phyloP scores from a whole-genome alignment of 1,140 invertebrate species.

The Drosophila ficusphila region DNA sequence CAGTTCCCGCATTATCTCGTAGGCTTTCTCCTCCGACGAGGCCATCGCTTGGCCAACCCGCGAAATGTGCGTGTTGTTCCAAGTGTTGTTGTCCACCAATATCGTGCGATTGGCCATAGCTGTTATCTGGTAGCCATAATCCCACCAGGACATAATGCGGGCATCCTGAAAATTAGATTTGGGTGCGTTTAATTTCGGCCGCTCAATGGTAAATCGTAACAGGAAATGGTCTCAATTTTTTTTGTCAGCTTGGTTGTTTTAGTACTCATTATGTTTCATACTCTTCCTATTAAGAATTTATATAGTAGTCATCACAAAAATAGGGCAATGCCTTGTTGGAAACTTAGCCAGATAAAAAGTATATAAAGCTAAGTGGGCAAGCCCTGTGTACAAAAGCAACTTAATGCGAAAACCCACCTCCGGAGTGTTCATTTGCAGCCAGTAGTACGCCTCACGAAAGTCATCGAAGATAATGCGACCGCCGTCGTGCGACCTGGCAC shows the following conservation, averaged over 20 bases:
- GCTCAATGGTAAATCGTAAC: not conserved
- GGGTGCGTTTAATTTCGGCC: not conserved
- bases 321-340: not conserved
- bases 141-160: constrained; percentile 99
- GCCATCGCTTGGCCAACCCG: constrained; percentile 99
- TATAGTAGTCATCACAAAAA: constrained; percentile 60
- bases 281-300: constrained; percentile 77
- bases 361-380: not conserved
- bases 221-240: not conserved
- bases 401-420: constrained; percentile 85
- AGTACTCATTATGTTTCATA: constrained; percentile 83
- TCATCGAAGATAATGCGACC: constrained; percentile 98
- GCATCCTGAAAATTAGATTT: constrained; percentile 88
- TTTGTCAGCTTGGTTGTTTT: constrained; percentile 55
- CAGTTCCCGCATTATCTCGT: constrained; percentile 98
- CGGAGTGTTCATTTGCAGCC: constrained; percentile 98
- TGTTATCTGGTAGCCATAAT: constrained; percentile 99
- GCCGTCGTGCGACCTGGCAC: constrained; percentile 96
- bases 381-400: not conserved
- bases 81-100: constrained; percentile 99
- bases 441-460: constrained; percentile 99
- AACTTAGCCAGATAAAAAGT: not conserved
- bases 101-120: constrained; percentile 99
- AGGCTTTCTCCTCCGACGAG: constrained; percentile 97
- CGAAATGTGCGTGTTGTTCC: constrained; percentile 99